Conservation (phyloP, 2,888 invertebrate species). For the Calephelis perditalis region DNA sequence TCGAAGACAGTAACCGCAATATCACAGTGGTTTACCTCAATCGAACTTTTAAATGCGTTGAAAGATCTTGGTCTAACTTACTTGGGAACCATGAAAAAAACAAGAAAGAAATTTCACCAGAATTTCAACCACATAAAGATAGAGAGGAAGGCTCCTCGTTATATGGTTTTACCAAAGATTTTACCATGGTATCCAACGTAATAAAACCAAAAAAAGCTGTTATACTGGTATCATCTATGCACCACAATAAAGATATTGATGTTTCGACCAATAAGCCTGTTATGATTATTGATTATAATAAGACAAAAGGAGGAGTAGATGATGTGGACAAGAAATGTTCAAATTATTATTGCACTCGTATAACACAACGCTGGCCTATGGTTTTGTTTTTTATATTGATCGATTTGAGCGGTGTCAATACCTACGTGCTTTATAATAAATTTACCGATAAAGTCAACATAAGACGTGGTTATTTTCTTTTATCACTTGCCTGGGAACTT, state of each 20-base stretch:
- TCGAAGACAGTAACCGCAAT: background rate
- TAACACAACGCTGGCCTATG: background rate
- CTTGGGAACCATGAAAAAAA: conserved; percentile 7
- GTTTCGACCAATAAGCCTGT: conserved; percentile 1
- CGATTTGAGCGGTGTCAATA: too few species aligned
- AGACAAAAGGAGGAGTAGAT: background rate
- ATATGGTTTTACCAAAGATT: conserved; percentile 8
- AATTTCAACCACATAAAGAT: background rate
- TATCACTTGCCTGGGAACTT: background rate
- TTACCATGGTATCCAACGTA: conserved; percentile 1
- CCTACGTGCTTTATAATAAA: background rate
- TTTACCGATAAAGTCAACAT: conserved; percentile 80
- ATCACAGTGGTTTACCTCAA: conserved; percentile 9
- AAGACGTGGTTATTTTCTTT: background rate
- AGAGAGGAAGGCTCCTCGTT: background rate
- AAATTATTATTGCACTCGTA: background rate
- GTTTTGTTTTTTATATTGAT: background rate
- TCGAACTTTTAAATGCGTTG: background rate
- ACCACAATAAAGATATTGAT: conserved; percentile 1
- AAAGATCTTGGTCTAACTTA: background rate
- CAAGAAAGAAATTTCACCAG: conserved; percentile 3
- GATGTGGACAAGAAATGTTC: background rate
- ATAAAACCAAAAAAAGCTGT: conserved; percentile 7
- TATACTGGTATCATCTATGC: conserved; percentile 9
- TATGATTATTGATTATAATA: conserved; percentile 31